Conservation (phyloP, 2,888 invertebrate genomes). For the Drosophila kokeensis region DNA sequence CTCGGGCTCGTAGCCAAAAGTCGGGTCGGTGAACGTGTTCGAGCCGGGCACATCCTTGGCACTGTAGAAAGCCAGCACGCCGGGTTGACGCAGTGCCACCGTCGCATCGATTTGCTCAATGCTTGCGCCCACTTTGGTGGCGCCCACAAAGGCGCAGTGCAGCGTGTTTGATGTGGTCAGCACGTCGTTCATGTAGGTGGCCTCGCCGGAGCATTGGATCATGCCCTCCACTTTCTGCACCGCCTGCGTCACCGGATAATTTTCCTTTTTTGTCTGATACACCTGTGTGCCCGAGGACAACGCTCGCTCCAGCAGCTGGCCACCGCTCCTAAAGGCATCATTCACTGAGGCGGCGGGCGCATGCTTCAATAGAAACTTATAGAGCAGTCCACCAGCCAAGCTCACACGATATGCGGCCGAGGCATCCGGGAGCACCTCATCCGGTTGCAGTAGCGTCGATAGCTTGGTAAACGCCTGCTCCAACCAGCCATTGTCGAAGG, state of each 20-base stretch:
- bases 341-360: slow-evolving; percentile 85
- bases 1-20: slow-evolving; percentile 82
- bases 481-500: slow-evolving; percentile 82
- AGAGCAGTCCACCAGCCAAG: slow-evolving; percentile 91
- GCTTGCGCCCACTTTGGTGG: slow-evolving; percentile 87
- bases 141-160: slow-evolving; percentile 86
- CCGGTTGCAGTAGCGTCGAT: slow-evolving; percentile 88
- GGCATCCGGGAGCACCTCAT: slow-evolving; percentile 89
- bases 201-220: slow-evolving; percentile 90
- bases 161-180: slow-evolving; percentile 88
- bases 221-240: slow-evolving; percentile 91
- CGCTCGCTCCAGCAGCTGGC: slow-evolving; percentile 87
- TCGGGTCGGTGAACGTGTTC: slow-evolving; percentile 86
- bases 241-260: slow-evolving; percentile 91
- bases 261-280: slow-evolving; percentile 88
- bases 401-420: slow-evolving; percentile 89
- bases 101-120: slow-evolving; percentile 84
- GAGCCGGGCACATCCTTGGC: slow-evolving; percentile 88
- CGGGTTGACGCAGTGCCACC: slow-evolving; percentile 87
- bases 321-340: slow-evolving; percentile 69
- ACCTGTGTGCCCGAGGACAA: slow-evolving; percentile 89
- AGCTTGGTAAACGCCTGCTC: slow-evolving; percentile 86
- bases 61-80: slow-evolving; percentile 87
- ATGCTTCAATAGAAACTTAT: slow-evolving; percentile 89
- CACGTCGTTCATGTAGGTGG: slow-evolving; percentile 91